Conservation (phyloP, 2,888 invertebrate genomes). For the Nasonia oneida region DNA sequence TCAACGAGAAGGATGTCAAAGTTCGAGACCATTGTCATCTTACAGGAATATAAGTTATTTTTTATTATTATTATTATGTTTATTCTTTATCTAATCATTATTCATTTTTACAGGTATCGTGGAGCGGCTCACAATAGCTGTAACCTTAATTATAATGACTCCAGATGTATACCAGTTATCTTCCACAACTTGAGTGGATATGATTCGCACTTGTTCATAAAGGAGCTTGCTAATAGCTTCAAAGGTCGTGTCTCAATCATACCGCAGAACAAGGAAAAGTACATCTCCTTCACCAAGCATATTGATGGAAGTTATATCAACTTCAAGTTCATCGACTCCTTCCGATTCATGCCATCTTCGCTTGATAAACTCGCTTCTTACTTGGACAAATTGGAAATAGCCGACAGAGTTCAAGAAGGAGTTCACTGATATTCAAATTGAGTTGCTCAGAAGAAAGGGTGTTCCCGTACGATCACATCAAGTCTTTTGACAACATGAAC, state of each 20-base stretch:
- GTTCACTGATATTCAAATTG: slow-evolving; percentile 15
- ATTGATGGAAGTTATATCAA: slow-evolving; percentile 13
- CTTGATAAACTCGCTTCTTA: no score
- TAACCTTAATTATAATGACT: slow-evolving; percentile 59
- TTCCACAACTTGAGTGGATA: slow-evolving; percentile 31
- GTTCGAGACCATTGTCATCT: slow-evolving; percentile 22
- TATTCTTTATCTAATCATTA: background rate
- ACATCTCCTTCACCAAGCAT: slow-evolving; percentile 38
- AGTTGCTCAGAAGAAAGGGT: background rate
- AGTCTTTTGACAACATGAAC: background rate
- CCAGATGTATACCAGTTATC: slow-evolving; percentile 62
- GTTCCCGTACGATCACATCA: background rate
- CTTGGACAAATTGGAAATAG: no score
- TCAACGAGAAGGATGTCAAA: no score
- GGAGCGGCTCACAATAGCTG: slow-evolving; percentile 21
- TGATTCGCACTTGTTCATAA: slow-evolving; percentile 66
- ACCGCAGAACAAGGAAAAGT: slow-evolving; percentile 33
- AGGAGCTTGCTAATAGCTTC: slow-evolving; percentile 34
- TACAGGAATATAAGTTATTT: background rate
- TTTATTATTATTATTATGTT: background rate
- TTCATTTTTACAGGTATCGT: background rate
- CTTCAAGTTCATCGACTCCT: slow-evolving; percentile 57
- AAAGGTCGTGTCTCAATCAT: slow-evolving; percentile 3
- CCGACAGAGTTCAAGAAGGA: no score
- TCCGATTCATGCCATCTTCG: slow-evolving; percentile 51